These are phyloP conservation scores for Pocillopora meandrina DNA, from an alignment of 92 coral and sea anemone species.

Conservation along the genomic window DNA sequence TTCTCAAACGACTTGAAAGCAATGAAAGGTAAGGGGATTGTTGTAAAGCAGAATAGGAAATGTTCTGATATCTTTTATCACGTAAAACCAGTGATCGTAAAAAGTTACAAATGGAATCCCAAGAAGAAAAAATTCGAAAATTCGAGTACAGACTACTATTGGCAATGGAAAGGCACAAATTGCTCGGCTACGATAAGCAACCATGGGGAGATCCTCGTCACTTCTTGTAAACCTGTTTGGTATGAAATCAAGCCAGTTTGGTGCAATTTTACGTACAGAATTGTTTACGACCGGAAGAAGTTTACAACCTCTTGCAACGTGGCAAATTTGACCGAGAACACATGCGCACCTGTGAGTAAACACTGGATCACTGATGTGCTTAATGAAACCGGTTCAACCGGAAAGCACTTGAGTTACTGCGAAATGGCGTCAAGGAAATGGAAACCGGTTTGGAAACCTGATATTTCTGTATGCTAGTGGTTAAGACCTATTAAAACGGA, in stretches of 20 bases:
- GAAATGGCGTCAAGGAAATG: slow-evolving; percentile 23
- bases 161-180: neutral
- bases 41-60: neutral
- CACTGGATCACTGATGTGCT: neutral
- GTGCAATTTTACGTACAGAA: slow-evolving; percentile 19
- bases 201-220: neutral
- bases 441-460: slow-evolving; percentile 27
- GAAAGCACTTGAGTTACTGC: slow-evolving; percentile 10
- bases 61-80: slow-evolving; percentile 21
- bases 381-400: neutral
- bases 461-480: neutral
- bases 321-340: neutral
- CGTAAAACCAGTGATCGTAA: neutral
- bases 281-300: slow-evolving; percentile 1
- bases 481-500: too few relatives aligned
- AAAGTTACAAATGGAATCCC: slow-evolving; percentile 5
- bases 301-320: slow-evolving; percentile 9
- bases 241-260: slow-evolving; percentile 18
- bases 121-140: neutral
- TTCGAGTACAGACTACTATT: neutral
- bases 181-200: neutral
- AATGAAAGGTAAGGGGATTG: neutral
- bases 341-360: neutral
- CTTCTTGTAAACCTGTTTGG: slow-evolving; percentile 5
- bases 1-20: neutral